Evolutionary conservation across 2,888 invertebrate genomes (phyloP).

Genomic region (Andrena bucephala): DNA sequence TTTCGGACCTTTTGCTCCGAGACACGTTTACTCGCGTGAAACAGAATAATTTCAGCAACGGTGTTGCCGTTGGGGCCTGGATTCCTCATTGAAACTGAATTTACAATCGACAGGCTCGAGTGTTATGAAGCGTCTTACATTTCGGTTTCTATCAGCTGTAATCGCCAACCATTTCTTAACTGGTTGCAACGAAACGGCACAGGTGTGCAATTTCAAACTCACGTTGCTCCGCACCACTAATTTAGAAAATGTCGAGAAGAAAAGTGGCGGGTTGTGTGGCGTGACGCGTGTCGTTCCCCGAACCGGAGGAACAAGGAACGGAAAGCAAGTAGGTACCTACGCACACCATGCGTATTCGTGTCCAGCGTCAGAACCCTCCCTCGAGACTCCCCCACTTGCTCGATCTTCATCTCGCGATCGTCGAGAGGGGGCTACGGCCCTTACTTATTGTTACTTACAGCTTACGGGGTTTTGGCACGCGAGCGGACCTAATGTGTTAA

Average conservation of each 20-base stretch:
- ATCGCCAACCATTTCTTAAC: too few relatives aligned
- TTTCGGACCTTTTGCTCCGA: conserved; percentile 10
- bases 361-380: conserved; percentile 24
- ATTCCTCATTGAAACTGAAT: background rate
- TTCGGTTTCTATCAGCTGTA: background rate
- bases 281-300: conserved; percentile 46
- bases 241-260: conserved; percentile 12
- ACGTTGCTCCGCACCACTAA: background rate
- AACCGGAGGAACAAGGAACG: conserved; percentile 33
- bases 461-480: conserved; percentile 82
- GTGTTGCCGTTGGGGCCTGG: background rate
- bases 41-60: background rate
- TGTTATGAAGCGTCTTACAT: background rate
- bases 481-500: conserved; percentile 83
- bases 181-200: too few relatives aligned
- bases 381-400: conserved; percentile 21
- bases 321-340: conserved; percentile 9
- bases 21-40: conserved; percentile 15
- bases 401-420: conserved; percentile 60
- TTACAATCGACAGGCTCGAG: background rate
- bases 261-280: conserved; percentile 21
- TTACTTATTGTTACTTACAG: conserved; percentile 80
- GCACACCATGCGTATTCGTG: conserved; percentile 20
- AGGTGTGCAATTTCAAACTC: background rate
- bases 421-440: conserved; percentile 64